Percentiles rank a stretch among this genome's conserved stretches.
Conservation (phyloP, 2,113 vertebrate genomes). For the Otocyon megalotis region DNA sequence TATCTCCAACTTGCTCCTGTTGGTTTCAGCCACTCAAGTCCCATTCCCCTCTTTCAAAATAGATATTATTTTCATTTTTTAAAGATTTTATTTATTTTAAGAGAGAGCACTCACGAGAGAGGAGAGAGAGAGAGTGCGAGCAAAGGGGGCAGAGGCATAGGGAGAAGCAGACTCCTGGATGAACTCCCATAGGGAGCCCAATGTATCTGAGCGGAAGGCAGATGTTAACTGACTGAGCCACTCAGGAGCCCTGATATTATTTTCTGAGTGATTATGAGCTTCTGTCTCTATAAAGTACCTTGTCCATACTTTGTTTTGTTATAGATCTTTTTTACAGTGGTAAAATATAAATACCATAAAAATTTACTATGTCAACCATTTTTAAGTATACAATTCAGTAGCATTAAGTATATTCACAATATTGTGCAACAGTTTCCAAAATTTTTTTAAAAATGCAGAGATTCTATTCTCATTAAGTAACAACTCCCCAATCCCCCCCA, state of each 20-base stretch:
- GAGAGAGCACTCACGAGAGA: no score
- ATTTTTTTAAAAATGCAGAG: background rate
- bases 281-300: background rate
- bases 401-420: background rate
- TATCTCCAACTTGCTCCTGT: background rate
- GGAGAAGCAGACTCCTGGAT: no score
- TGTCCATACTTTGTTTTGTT: background rate
- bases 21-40: background rate
- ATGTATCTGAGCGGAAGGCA: no score
- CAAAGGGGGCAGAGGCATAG: no score
- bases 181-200: no score
- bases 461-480: background rate
- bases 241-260: background rate
- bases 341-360: background rate
- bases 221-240: no score
- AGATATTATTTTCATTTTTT: background rate
- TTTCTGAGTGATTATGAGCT: background rate
- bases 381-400: conserved; percentile 1
- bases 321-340: background rate
- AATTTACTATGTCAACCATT: background rate
- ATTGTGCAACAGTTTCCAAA: background rate
- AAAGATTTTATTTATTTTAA: no score
- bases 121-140: no score
- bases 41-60: background rate
- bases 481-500: background rate